Percentiles rank a stretch among this genome's conserved stretches.
Evolutionary conservation across 2,797 vertebrate genomes (phyloP).

Genomic region (Tadarida brasiliensis): DNA sequence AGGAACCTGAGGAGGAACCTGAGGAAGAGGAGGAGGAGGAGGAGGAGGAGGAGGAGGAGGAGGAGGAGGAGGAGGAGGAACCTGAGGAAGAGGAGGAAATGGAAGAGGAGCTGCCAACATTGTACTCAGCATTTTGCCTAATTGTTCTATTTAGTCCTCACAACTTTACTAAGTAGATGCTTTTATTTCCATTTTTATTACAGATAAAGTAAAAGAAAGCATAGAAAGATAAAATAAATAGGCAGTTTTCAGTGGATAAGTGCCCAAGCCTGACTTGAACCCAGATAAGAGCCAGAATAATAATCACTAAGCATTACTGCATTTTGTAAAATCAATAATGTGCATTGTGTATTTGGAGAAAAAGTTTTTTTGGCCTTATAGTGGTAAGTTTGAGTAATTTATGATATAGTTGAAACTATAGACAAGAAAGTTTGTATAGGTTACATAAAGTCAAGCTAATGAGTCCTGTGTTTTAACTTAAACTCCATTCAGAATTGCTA

Average conservation of each 20-base stretch:
- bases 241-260: background rate
- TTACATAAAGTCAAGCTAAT: background rate
- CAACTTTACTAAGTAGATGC: background rate
- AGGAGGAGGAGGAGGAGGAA: background rate
- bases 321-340: background rate
- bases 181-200: background rate
- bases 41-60: rapidly evolving
- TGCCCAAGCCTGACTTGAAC: background rate
- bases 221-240: background rate
- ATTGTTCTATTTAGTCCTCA: background rate
- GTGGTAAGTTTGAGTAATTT: background rate
- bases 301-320: background rate
- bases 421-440: background rate
- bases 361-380: background rate
- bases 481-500: background rate
- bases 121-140: background rate
- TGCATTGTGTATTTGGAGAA: background rate
- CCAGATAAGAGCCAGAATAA: background rate
- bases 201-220: background rate
- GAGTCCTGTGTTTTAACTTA: background rate
- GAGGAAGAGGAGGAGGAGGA: no score
- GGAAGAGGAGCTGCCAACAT: rapidly evolving
- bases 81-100: background rate
- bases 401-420: background rate
- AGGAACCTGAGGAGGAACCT: no score